Evolutionary conservation across 2,888 invertebrate species (phyloP).

Genomic region (Cephus spinipes): DNA sequence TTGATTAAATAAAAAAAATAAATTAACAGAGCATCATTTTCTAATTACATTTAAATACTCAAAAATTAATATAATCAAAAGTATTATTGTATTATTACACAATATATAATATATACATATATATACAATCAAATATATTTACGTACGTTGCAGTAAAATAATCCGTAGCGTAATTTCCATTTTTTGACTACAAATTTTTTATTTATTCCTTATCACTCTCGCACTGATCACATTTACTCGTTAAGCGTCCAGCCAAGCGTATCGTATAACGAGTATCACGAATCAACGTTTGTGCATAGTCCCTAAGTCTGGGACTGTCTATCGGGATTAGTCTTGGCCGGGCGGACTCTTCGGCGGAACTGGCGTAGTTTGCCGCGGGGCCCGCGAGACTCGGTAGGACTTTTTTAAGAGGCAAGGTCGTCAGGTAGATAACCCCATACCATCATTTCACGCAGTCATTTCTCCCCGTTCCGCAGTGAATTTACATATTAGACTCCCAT

Average conservation of each 20-base stretch:
- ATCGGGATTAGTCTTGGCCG: slow-evolving; percentile 45
- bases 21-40: background rate
- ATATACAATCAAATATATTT: background rate
- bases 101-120: background rate
- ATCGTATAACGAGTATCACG: background rate
- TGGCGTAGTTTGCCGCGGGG: slow-evolving; percentile 39
- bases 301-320: background rate
- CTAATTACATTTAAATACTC: background rate
- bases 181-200: background rate
- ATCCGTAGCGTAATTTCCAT: slow-evolving; percentile 33
- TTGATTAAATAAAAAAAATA: background rate
- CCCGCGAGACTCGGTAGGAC: slow-evolving; percentile 39
- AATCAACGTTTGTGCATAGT: background rate
- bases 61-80: background rate
- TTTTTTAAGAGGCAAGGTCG: slow-evolving; percentile 54
- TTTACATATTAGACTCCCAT: slow-evolving; percentile 17
- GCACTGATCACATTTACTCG: background rate
- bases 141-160: slow-evolving; percentile 36
- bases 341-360: slow-evolving; percentile 47
- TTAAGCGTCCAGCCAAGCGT: background rate
- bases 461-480: slow-evolving; percentile 14
- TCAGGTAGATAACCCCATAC: slow-evolving; percentile 52
- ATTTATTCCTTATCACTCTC: background rate
- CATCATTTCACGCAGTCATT: slow-evolving; percentile 39
- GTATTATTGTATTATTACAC: background rate